A percentile compares a stretch with the other conserved stretches of the same genome.
phyloP scores from a whole-genome alignment of 2,113 vertebrate species.

The Sphyrna mokarran region DNA sequence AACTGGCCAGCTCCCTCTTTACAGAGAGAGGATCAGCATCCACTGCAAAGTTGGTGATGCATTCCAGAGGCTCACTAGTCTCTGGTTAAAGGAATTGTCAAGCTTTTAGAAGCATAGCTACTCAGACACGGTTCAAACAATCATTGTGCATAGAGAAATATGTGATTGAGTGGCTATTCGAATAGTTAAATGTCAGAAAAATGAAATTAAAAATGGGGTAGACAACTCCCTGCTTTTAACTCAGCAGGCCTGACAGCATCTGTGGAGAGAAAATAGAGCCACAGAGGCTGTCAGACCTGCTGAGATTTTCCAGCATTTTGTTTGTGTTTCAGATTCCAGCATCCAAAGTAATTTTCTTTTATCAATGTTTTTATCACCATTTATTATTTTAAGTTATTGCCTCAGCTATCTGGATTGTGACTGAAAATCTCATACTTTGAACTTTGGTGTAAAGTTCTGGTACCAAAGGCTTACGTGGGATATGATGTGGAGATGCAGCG shows the following conservation, averaged over 20 bases:
- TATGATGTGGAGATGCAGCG: too few species aligned
- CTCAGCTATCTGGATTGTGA: not conserved
- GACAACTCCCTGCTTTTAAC: not conserved
- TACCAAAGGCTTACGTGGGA: not conserved
- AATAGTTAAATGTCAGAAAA: not conserved
- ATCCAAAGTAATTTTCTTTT: too few species aligned
- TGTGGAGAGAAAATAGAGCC: too few species aligned
- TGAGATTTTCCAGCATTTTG: too few species aligned
- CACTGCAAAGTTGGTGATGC: not conserved
- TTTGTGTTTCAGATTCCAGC: too few species aligned
- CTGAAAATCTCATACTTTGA: not conserved
- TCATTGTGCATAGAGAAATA: not conserved
- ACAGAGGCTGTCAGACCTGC: too few species aligned
- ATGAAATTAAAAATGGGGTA: not conserved
- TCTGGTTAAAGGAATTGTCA: not conserved
- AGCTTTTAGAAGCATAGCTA: too few species aligned
- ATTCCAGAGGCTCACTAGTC: not conserved
- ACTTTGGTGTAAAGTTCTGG: not conserved
- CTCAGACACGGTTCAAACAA: not conserved
- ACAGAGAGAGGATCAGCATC: not conserved
- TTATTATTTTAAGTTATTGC: not conserved
- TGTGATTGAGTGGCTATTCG: not conserved
- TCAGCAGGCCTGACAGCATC: not conserved
- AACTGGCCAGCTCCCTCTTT: not conserved
- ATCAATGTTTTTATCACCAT: not conserved